Base-by-base conservation (phyloP, 2,113 vertebrate species). In the Alouatta palliata region DNA sequence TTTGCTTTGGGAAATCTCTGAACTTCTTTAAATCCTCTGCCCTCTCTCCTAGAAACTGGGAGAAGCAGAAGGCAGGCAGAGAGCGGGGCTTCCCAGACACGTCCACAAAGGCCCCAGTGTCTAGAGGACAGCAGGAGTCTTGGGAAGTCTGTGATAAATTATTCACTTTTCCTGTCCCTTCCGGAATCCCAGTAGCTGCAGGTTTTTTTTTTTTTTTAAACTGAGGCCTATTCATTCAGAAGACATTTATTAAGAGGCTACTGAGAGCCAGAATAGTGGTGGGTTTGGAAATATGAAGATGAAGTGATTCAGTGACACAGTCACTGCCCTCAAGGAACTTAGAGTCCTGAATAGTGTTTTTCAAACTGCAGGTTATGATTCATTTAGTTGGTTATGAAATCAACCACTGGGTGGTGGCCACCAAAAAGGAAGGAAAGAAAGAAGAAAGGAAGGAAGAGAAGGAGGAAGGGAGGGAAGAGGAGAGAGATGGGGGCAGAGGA, bases 311-410 rank as follows among this genome's bases (percentile, higher is more conserved):
- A 87, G 49, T 61, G 90, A 73, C 85, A 95, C 0, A 68, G 37
- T 89, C 86, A 97, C 91, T 97, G 96, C 95, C 96, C 97, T 97
- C 97, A 97, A 97, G 97, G 96, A 97, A 96, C 97, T 96, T 91
- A 79, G 96, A 97, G 87, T 95, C 93, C 89, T 96, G 73, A 93
- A 91, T 37, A 61, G 37, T 75, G 76, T 85, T 97, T 96, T 87
- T 85, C 81, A 94, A 90, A 97, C 58, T 77, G 21, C 52, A 94
- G 64, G 61, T 96, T 93, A 87, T 19, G 92, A 86, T 7, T 81
- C 49, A 87, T 94, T 84, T 84, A 70, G 73, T 82, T 70, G 35
- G 58, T 90, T 94, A 77, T 87, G 87, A 86, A 93, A 89, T 96
- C 66, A 87, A 87, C 86, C 66, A 82, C 45, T 61, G n/a, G 68